These are phyloP conservation scores for Terrapene triunguis DNA, from an alignment of 2,113 vertebrate genomes.

Conservation along the genomic window DNA sequence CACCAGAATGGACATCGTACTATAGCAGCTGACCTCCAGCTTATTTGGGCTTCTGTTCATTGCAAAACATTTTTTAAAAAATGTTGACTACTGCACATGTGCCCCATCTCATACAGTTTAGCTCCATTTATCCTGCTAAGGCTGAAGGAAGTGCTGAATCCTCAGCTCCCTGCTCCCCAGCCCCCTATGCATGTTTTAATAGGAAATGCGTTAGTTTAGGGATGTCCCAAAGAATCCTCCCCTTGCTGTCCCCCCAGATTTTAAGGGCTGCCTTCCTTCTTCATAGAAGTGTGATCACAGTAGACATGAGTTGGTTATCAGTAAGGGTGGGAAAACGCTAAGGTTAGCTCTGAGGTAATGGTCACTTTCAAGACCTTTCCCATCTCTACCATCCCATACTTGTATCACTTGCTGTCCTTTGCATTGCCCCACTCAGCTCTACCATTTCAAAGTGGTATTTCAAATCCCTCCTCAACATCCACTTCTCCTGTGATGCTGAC, in stretches of 20 bases:
- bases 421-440: not conserved
- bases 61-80: not conserved
- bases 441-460: accelerated
- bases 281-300: not conserved
- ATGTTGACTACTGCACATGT: not conserved
- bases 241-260: not conserved
- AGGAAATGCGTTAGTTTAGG: not conserved
- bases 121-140: not conserved
- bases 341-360: not conserved
- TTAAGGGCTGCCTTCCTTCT: not conserved
- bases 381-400: not conserved
- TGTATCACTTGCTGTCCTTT: accelerated
- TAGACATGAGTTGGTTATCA: not conserved
- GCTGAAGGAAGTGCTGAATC: not conserved
- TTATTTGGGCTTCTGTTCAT: not conserved
- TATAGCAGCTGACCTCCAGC: not conserved
- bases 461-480: not conserved
- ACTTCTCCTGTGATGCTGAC: not conserved
- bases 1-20: not conserved
- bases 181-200: not conserved
- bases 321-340: not conserved
- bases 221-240: not conserved
- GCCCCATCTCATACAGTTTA: too few relatives aligned
- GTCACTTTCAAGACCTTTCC: not conserved
- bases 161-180: not conserved